Base-by-base conservation (phyloP, 2,113 vertebrate genomes). In the Equus quagga region DNA sequence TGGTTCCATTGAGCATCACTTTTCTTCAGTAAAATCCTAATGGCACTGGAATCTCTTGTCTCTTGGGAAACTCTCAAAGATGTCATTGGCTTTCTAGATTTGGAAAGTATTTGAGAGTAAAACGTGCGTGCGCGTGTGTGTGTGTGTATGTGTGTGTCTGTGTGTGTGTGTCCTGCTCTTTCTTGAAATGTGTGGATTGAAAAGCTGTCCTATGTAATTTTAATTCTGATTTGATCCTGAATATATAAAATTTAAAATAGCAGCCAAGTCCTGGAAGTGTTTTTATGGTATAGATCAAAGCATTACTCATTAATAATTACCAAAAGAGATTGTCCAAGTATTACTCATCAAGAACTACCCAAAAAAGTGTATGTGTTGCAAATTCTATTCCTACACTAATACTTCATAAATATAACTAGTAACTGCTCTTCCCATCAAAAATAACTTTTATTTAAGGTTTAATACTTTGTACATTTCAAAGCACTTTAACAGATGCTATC, bases 21-120 rank as follows among this genome's bases (percentile, higher is more conserved):
- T 76, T 84, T 67, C 44, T 75, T 90, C 56, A 94, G 83, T 41
- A 46, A 58, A 92, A 86, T 82, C n/a, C 60, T 95, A 96, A 96
- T 41, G n/a, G 19, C 31, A 56, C 13, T 80, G 3, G 44, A 81
- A 78, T 95, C 14, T 84, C 31, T 44, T 79, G 19, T 31, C 49
- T 92, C 58, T 84, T 54, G 67, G 72, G 75, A 95, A 97, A 90
- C 26, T 62, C 84, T 54, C 31, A 94, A 81, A 83, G n/a, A 82
- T 26, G 65, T 72, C 69, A 97, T 78, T 73, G 69, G 28, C 65
- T 84, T 95, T 60, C 12, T n/a, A 58, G 67, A 80, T 78, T 88
- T 76, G 11, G 56, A 93, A 96, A 70, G 54, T 67, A 69, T 62
- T 19, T 92, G 62, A 96, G 88, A 85, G 72, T 65, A 26, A 70